phyloP scores from a whole-genome alignment of 2,113 vertebrate genomes.

The Caretta caretta region DNA sequence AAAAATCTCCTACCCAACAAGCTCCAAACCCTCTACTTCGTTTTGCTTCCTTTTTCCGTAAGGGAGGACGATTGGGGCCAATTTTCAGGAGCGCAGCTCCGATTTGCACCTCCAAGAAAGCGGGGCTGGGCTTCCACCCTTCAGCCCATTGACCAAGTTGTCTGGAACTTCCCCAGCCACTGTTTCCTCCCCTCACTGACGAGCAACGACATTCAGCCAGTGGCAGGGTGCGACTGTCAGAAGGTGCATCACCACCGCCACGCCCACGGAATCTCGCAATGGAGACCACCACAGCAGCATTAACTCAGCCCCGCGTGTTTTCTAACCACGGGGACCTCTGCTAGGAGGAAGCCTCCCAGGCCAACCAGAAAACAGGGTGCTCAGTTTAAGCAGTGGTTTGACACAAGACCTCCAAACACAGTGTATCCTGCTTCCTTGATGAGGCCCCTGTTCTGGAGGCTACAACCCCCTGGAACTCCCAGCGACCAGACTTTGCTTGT shows the following conservation, averaged over 20 bases:
- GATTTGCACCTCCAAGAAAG: background rate
- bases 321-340: background rate
- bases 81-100: background rate
- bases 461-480: no score
- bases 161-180: background rate
- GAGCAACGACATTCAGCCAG: background rate
- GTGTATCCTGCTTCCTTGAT: background rate
- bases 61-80: background rate
- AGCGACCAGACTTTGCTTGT: background rate
- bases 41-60: background rate
- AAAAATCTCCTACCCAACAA: background rate
- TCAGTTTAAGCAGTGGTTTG: background rate
- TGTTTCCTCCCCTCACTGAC: background rate
- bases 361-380: background rate
- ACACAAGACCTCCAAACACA: background rate
- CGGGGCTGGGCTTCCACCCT: background rate
- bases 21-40: background rate
- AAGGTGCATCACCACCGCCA: background rate
- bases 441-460: background rate
- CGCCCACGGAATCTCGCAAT: background rate
- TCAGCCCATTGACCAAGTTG: background rate
- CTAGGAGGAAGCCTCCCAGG: background rate
- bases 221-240: rapidly evolving
- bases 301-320: background rate
- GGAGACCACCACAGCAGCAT: background rate